Evolutionary conservation across 2,888 invertebrate species (phyloP).

Genomic region (Hemithea aestivaria): DNA sequence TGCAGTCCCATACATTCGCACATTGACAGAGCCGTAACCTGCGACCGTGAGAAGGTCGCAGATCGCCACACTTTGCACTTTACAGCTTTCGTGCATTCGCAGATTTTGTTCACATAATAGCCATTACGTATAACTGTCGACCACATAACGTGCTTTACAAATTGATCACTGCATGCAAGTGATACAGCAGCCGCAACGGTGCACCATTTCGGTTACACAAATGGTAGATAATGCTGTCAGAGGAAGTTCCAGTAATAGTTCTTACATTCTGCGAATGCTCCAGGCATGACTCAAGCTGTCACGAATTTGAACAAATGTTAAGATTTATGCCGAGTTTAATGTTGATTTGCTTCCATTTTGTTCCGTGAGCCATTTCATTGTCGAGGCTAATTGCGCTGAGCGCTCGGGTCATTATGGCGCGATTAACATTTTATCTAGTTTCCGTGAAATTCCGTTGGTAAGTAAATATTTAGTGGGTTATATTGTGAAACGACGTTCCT

Average conservation of each 20-base stretch:
- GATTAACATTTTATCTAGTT: constrained; percentile 27
- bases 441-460: constrained; percentile 32
- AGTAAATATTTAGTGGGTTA: constrained; percentile 17
- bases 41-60: constrained; percentile 42
- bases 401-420: constrained; percentile 19
- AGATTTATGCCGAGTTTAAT: constrained; percentile 13
- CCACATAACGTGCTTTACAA: constrained; percentile 27
- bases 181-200: constrained; percentile 24
- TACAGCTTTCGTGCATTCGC: constrained; percentile 24
- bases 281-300: constrained; percentile 17
- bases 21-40: constrained; percentile 30
- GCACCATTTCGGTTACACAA: constrained; percentile 18
- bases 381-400: constrained; percentile 14
- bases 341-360: constrained; percentile 16
- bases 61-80: constrained; percentile 1
- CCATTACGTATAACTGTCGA: constrained; percentile 33
- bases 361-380: constrained; percentile 11
- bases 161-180: constrained; percentile 33
- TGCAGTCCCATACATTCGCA: constrained; percentile 40
- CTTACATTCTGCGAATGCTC: too few species aligned
- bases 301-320: constrained; percentile 21
- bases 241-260: constrained; percentile 19
- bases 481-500: constrained; percentile 26
- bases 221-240: too few species aligned
- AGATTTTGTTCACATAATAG: constrained; percentile 27